phyloP scores from a whole-genome alignment of 2,113 vertebrate species.

The Oreochromis aureus region DNA sequence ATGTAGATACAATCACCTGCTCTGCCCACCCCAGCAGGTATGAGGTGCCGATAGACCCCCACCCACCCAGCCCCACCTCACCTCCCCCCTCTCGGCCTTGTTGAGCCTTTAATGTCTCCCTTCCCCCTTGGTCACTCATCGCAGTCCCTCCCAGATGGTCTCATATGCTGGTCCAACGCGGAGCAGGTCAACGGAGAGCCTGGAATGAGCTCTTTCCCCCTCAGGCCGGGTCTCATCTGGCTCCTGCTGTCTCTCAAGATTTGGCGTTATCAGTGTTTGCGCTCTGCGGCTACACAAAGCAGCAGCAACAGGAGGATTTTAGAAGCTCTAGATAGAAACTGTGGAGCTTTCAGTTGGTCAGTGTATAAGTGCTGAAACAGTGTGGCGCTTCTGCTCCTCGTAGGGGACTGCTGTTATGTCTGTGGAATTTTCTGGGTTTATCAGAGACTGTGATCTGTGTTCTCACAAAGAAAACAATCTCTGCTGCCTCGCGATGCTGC shows the following conservation, averaged over 20 bases:
- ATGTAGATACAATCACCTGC: constrained; percentile 76
- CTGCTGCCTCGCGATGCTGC: neutral
- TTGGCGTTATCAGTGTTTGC: neutral
- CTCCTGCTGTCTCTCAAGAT: constrained; percentile 32
- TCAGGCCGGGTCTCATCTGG: constrained; percentile 47
- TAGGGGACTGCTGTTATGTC: neutral
- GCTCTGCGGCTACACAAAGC: neutral
- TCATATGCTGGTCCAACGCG: constrained; percentile 19
- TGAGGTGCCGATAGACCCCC: constrained; percentile 55
- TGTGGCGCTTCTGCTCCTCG: neutral
- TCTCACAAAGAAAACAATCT: neutral
- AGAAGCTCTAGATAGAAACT: neutral
- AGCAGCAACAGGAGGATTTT: neutral
- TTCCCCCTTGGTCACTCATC: constrained; percentile 67
- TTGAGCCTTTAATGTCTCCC: constrained; percentile 61
- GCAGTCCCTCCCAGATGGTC: constrained; percentile 25
- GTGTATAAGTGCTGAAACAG: neutral
- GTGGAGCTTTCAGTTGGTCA: neutral
- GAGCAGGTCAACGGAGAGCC: constrained; percentile 45
- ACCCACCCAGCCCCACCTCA: constrained; percentile 11
- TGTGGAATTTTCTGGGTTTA: neutral
- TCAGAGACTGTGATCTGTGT: neutral
- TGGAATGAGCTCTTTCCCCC: constrained; percentile 62
- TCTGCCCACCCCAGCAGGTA: constrained; percentile 74
- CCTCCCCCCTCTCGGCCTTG: neutral